These are phyloP conservation scores for Agriopis marginaria DNA, from an alignment of 2,888 invertebrate species.

Conservation along the genomic window DNA sequence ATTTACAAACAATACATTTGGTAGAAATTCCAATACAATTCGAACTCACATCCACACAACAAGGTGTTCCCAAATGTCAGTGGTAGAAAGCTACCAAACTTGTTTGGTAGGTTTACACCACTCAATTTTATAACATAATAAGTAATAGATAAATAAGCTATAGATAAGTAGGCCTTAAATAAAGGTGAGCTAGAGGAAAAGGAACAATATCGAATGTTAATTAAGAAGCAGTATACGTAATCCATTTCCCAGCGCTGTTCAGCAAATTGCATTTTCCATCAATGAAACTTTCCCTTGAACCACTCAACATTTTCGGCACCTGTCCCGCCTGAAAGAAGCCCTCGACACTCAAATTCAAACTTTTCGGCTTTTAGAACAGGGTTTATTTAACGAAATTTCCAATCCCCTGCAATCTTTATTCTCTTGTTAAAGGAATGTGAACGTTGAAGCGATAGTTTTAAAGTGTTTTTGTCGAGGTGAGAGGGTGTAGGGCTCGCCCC, in stretches of 20 bases:
- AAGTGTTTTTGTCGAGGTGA: constrained; percentile 34
- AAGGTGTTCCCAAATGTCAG: no score
- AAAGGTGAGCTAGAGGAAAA: neutral
- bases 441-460: constrained; percentile 37
- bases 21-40: no score
- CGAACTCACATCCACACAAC: no score
- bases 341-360: constrained; percentile 23
- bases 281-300: constrained; percentile 21
- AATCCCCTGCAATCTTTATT: constrained; percentile 16
- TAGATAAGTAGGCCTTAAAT: no score
- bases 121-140: no score
- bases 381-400: constrained; percentile 3
- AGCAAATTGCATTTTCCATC: constrained; percentile 27
- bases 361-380: constrained; percentile 25
- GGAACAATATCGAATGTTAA: neutral
- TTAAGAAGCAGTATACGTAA: constrained; percentile 4
- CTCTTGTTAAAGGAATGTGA: constrained; percentile 16
- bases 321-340: constrained; percentile 8
- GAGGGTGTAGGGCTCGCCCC: constrained; percentile 33
- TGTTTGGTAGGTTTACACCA: no score
- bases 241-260: neutral
- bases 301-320: constrained; percentile 27
- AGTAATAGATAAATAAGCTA: no score
- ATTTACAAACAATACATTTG: no score
- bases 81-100: no score